Evolutionary conservation across 2,797 vertebrate species (phyloP), one percentile per base, ranked within the genome.

Genomic region (Dendrocincla fuliginosa): DNA sequence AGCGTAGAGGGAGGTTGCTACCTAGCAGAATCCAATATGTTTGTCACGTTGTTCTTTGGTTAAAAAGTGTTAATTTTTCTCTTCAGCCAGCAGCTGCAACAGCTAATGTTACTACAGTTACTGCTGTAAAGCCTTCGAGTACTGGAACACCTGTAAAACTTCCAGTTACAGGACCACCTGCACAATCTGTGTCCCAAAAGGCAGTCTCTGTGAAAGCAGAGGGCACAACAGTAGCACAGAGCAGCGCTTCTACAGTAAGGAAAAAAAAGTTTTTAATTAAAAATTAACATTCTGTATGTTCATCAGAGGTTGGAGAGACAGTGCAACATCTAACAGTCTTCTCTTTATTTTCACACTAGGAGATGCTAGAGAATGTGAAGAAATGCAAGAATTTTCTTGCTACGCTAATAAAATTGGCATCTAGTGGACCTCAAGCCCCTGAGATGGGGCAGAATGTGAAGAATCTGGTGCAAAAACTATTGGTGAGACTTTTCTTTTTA

Each of bases 341-440:
- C 73, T 84, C 84, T 87, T 93, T 80, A 91, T 95, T 97, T 96
- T 44, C 35, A 4, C 9, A 3, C 47, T 94, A 99, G 99, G 98
- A 98, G 73, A 98, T 98, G 49, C 87, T 99, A 93, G 99, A 99
- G 96, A 99, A 99, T 94, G 99, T 99, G 89, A 99, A 99, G 97
- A 99, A 99, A 97, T 99, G 99, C 96, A 99, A 99, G 97, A 99
- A 99, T 97, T 99, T 99, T 92, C 98, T 99, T 94, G 98, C 99
- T 90, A 99, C 99, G 0, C 97, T 99, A 93, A 98, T 99, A 96
- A 99, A 99, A 96, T 96, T 99, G 84, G 98, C 99, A 2, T 99
- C 98, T 50, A 98, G 98, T 95, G 99, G 98, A 93, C 98, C 99
- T 87, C 98, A 98, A 81, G 98, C 99, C 11, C 96, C 97, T 59